These are phyloP conservation scores for Hyles lineata DNA, from an alignment of 2,888 invertebrate species.

Conservation along the genomic window DNA sequence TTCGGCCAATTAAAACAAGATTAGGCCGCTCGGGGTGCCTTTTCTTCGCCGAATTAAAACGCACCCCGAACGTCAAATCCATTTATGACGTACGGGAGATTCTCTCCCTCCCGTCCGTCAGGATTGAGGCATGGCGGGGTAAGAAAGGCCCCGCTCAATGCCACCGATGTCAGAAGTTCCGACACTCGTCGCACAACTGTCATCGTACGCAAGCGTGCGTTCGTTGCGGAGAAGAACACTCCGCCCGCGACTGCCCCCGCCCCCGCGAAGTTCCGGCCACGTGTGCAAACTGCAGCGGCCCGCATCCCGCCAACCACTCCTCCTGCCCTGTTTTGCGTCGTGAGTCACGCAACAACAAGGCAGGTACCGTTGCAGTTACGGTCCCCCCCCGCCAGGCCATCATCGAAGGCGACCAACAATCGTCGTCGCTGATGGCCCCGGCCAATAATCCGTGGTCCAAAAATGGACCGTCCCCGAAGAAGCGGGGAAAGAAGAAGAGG, in stretches of 20 bases:
- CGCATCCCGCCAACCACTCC: constrained; percentile 34
- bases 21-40: constrained; percentile 34
- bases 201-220: constrained; percentile 34
- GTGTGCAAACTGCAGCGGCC: constrained; percentile 36
- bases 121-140: constrained; percentile 36
- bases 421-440: constrained; percentile 22
- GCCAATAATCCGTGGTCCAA: constrained; percentile 8
- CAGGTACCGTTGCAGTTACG: constrained; percentile 21
- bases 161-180: constrained; percentile 39
- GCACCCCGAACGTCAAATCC: background rate
- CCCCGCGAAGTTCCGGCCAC: constrained; percentile 27
- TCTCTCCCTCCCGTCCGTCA: constrained; percentile 31
- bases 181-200: constrained; percentile 33
- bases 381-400: background rate
- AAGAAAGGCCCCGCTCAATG: constrained; percentile 35
- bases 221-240: constrained; percentile 32
- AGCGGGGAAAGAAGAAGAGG: no score
- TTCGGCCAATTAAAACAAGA: constrained; percentile 23
- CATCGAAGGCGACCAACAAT: background rate
- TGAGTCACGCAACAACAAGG: constrained; percentile 30
- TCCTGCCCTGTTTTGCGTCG: constrained; percentile 10
- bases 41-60: constrained; percentile 20
- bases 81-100: constrained; percentile 26
- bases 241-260: constrained; percentile 35
- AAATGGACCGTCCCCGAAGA: background rate